Percentiles rank a stretch among this genome's conserved stretches.
Conservation (phyloP, 1,140 invertebrate species). For the Diorhabda carinulata region DNA sequence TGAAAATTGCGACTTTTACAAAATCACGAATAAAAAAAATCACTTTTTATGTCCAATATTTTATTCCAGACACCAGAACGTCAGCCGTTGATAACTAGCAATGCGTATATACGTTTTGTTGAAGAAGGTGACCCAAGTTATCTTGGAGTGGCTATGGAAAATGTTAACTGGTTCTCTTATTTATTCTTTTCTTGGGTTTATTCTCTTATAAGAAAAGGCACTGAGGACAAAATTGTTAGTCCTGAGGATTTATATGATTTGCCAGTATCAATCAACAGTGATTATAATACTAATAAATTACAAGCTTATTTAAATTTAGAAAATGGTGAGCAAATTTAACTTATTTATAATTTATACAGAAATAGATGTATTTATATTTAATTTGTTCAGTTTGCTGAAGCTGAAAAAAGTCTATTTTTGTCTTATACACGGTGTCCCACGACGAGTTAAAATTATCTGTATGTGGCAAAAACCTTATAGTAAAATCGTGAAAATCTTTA, state of each 20-base stretch:
- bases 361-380: too few relatives aligned
- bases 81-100: constrained; percentile 47
- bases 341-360: too few relatives aligned
- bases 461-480: too few relatives aligned
- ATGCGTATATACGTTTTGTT: constrained; percentile 57
- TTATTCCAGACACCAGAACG: constrained; percentile 46
- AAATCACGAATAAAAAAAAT: too few relatives aligned
- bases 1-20: too few relatives aligned
- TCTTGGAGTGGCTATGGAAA: constrained; percentile 78
- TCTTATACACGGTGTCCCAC: too few relatives aligned
- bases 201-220: constrained; percentile 79
- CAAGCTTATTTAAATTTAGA: not conserved
- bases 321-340: not conserved
- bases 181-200: constrained; percentile 86
- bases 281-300: constrained; percentile 51
- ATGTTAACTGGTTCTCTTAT: constrained; percentile 64
- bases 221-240: constrained; percentile 64
- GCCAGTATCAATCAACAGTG: constrained; percentile 65
- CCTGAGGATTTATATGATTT: constrained; percentile 84
- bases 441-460: too few relatives aligned
- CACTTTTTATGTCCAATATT: not conserved
- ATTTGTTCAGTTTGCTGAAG: too few relatives aligned
- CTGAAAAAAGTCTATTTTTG: too few relatives aligned
- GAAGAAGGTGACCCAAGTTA: constrained; percentile 65
- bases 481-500: too few relatives aligned